phyloP scores from a whole-genome alignment of 2,797 vertebrate species.

The Pseudopleuronectes americanus region DNA sequence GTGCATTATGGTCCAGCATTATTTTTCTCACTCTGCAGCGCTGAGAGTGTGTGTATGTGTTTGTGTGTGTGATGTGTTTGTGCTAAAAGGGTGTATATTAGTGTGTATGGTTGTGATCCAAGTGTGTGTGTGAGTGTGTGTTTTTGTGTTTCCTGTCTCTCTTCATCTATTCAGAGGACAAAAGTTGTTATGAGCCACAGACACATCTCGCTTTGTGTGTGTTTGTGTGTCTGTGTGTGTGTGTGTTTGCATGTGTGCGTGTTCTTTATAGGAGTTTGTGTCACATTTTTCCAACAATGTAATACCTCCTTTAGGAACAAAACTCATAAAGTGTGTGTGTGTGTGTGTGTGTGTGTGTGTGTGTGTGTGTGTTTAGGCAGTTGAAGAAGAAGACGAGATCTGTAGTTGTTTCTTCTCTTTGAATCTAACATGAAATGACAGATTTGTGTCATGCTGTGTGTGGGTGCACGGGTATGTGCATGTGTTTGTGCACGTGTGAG shows the following conservation, averaged over 20 bases:
- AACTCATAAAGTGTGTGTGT: not conserved
- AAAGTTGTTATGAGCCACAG: conserved; percentile 17
- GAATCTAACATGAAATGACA: conserved; percentile 62
- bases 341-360: conserved; percentile 14
- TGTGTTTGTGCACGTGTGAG: not conserved
- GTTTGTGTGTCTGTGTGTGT: conserved; percentile 1
- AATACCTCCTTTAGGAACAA: too few relatives aligned
- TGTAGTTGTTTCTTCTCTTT: conserved; percentile 35
- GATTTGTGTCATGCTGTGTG: conserved; percentile 53
- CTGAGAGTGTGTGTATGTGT: conserved; percentile 1
- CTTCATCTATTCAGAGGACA: conserved; percentile 35
- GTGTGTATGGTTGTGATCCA: conserved; percentile 4
- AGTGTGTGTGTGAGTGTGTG: not conserved
- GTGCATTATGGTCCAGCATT: conserved; percentile 51
- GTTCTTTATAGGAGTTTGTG: not conserved
- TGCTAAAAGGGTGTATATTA: conserved; percentile 55
- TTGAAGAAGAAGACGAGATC: conserved; percentile 10
- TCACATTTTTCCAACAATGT: too few relatives aligned
- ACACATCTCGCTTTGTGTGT: not conserved
- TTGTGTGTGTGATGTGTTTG: conserved; percentile 29
- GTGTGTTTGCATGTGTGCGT: not conserved
- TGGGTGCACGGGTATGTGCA: not conserved
- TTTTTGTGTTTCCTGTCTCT: conserved; percentile 27
- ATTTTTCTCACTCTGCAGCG: conserved; percentile 49
- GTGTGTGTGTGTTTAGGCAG: conserved; percentile 19